Percentiles rank a stretch among this genome's conserved stretches.
Evolutionary conservation across 2,797 vertebrate species (phyloP).

Genomic region (Leptatherina wallacei): DNA sequence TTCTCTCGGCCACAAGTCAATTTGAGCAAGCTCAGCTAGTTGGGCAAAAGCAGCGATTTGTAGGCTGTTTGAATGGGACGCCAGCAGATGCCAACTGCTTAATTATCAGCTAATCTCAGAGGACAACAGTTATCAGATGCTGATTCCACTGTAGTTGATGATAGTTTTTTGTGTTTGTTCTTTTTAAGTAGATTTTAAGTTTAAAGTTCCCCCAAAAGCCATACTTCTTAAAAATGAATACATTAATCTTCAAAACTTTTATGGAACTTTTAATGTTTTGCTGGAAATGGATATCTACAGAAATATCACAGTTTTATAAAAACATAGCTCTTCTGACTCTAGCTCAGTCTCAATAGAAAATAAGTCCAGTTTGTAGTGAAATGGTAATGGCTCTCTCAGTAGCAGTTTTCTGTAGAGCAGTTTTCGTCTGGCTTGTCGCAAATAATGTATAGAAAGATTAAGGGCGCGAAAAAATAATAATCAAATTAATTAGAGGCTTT

Average conservation of each 20-base stretch:
- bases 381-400: no score
- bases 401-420: no score
- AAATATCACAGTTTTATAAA: neutral
- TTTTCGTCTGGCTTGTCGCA: no score
- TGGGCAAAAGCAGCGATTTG: constrained; percentile 18
- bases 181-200: neutral
- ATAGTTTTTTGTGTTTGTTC: constrained; percentile 2
- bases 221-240: no score
- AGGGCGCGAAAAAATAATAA: no score
- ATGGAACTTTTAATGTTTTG: neutral
- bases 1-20: constrained; percentile 42
- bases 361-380: no score
- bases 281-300: neutral
- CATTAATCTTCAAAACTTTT: neutral
- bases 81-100: constrained; percentile 39
- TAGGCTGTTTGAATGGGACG: constrained; percentile 28
- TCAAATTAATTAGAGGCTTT: no score
- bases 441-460: no score
- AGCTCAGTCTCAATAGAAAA: neutral
- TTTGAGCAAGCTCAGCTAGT: constrained; percentile 25
- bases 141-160: neutral
- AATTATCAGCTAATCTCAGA: constrained; percentile 51
- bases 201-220: neutral
- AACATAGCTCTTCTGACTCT: no score
- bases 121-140: constrained; percentile 39